Conservation (phyloP, 2,888 invertebrate genomes). For the Idaea dimidiata region DNA sequence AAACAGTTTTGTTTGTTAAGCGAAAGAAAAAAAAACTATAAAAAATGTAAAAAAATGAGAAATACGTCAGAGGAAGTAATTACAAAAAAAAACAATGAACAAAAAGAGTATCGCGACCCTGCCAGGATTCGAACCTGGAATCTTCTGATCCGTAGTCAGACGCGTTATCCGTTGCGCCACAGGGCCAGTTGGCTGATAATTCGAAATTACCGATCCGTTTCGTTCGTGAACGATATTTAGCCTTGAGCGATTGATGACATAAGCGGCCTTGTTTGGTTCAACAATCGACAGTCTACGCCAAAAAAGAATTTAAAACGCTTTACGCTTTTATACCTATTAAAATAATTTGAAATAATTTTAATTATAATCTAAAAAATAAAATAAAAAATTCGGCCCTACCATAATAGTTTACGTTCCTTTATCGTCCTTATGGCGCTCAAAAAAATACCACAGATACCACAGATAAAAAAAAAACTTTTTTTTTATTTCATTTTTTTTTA, state of each 20-base stretch:
- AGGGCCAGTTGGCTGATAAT: constrained; percentile 56
- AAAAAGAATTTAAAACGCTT: too few relatives aligned
- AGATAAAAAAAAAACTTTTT: too few relatives aligned
- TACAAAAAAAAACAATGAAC: constrained; percentile 6
- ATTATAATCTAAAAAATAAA: too few relatives aligned
- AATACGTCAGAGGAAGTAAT: constrained; percentile 15
- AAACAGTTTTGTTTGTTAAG: constrained; percentile 2
- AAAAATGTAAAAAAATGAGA: background rate
- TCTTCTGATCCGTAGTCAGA: constrained; percentile 87
- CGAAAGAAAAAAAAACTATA: background rate
- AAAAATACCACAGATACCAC: too few relatives aligned
- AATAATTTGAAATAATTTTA: too few relatives aligned
- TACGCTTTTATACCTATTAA: too few relatives aligned
- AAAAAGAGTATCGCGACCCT: constrained; percentile 64
- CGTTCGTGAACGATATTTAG: background rate
- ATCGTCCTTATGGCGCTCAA: too few relatives aligned
- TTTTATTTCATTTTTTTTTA: too few relatives aligned
- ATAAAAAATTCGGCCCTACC: too few relatives aligned
- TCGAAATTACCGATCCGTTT: constrained; percentile 14
- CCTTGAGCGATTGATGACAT: constrained; percentile 14
- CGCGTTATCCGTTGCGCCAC: constrained; percentile 86
- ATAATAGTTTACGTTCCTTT: too few relatives aligned
- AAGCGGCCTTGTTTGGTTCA: constrained; percentile 2
- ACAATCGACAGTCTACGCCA: background rate
- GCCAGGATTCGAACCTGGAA: constrained; percentile 85